phyloP scores from a whole-genome alignment of 1,140 invertebrate species.

The Eumaeus atala region DNA sequence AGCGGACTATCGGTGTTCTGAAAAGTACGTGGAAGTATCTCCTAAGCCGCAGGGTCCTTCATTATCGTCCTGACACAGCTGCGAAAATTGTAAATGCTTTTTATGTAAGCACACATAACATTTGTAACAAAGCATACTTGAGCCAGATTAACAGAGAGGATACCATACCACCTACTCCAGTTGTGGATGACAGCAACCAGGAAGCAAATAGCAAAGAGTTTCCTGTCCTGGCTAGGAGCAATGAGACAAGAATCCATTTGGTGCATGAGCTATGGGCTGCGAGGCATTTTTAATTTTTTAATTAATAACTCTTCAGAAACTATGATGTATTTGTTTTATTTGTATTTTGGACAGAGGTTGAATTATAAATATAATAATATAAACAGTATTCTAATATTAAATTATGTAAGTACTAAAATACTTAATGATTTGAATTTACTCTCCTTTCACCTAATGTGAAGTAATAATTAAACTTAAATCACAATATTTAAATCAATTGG shows the following conservation, averaged over 20 bases:
- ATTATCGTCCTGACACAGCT: constrained; percentile 22
- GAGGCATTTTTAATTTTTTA: background rate
- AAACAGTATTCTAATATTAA: no score
- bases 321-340: background rate
- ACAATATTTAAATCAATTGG: no score
- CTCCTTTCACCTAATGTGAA: no score
- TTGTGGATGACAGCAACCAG: background rate
- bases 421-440: no score
- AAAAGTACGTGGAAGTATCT: constrained; percentile 29
- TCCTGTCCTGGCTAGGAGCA: background rate
- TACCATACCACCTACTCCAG: background rate
- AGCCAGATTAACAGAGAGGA: background rate
- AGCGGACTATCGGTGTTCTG: constrained; percentile 22
- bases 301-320: no score
- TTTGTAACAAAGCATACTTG: constrained; percentile 12
- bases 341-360: background rate
- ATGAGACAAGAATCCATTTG: background rate
- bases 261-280: constrained; percentile 7
- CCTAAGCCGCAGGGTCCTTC: constrained; percentile 21
- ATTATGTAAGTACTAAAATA: no score
- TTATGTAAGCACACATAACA: constrained; percentile 27
- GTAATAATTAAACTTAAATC: no score
- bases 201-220: background rate
- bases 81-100: constrained; percentile 29
- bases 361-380: background rate